Base-by-base conservation (phyloP, 2,888 invertebrate species). In the Elysia crispata region DNA sequence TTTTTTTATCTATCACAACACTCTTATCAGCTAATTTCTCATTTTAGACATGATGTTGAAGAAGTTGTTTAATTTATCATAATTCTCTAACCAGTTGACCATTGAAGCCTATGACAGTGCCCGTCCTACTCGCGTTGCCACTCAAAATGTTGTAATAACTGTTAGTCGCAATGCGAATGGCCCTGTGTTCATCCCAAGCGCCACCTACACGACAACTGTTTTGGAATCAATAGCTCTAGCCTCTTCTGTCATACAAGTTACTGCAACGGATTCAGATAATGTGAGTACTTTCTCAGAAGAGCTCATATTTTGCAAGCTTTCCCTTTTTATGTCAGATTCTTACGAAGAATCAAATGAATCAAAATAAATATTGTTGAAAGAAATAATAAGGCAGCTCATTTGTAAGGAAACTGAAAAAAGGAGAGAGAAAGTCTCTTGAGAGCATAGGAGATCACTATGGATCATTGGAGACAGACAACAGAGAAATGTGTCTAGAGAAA, bases 101-200 rank as follows among this genome's bases (percentile, higher is more conserved):
- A 33, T 84, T 13, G 70, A 73, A 41, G 82, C 81, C 0, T 82
- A 85, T 81, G 91, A 91, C 79, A 79, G 79, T 30, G 88, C 87
- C 8, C 86, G 84, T 30, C 87, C 89, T 18, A 60, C 69, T 1
- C 86, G 86, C 18, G 67, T 81, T 41, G 83, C 85, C 31, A 83
- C 83, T 49, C 87, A 86, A 15, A 79, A 70, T 33, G 89, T 91
- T 1, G 81, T 73, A 0, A 83, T 91, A 0, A 76, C 73, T 20
- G 88, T 91, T 0, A 66, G 73, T 0, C 83, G 91, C 13, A 90
- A 91, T 83, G 86, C 83, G 15, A 85, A 87, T 81, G 83, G 80
- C 0, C 91, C 91, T 30, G 73, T 78, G 8, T 91, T 90, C 82
- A 33, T 23, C 0, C 83, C 85, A 6, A 41, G 41, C 20, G 25